Conservation (phyloP, 1,140 invertebrate species). For the Alviniconcha marisindica region DNA sequence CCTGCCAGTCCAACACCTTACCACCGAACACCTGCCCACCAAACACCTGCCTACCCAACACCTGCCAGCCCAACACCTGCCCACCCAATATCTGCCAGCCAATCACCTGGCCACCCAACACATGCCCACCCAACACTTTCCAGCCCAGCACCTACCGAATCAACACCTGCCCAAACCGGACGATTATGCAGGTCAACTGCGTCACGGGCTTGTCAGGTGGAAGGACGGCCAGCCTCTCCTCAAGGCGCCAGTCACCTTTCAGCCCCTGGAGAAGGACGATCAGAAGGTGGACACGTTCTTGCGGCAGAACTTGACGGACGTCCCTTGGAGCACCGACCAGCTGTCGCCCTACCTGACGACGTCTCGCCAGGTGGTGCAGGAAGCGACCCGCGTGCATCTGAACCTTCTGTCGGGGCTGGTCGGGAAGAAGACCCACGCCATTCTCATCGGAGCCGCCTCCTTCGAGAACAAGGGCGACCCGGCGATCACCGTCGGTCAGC, state of each 20-base stretch:
- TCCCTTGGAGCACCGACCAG: neutral
- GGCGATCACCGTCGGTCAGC: constrained; percentile 41
- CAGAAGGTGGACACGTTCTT: neutral
- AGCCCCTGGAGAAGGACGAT: neutral
- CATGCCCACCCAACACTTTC: too few relatives aligned
- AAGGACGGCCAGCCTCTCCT: neutral
- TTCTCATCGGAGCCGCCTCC: constrained; percentile 35
- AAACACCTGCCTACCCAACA: too few relatives aligned
- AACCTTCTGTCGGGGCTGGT: neutral
- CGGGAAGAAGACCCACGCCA: constrained; percentile 24
- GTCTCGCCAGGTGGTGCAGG: constrained; percentile 9
- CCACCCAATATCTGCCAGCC: too few relatives aligned
- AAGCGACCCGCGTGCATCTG: constrained; percentile 28
- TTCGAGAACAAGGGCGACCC: constrained; percentile 32
- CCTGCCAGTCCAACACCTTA: too few relatives aligned
- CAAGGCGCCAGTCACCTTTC: neutral
- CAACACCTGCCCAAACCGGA: neutral
- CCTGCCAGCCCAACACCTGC: too few relatives aligned
- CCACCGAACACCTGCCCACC: too few relatives aligned
- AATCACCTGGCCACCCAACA: too few relatives aligned
- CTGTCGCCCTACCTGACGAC: constrained; percentile 33
- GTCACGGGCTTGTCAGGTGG: neutral
- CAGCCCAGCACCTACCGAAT: too few relatives aligned
- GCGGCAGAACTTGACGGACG: neutral
- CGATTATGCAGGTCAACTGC: neutral